A percentile compares a stretch with the other conserved stretches of the same genome.
Evolutionary conservation across 2,113 vertebrate genomes (phyloP).

Genomic region (Pan troglodytes): NHGRI_mPanTro3-v2.1_pri NC_072408.2:83062001-83062500

Average conservation of each 20-base stretch:
- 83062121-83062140: too few relatives aligned
- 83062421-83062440: background rate
- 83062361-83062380: background rate
- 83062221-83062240: background rate
- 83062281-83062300: background rate
- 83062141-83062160: background rate
- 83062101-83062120: background rate
- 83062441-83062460: background rate
- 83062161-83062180: too few relatives aligned
- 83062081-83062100: background rate
- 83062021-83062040: background rate
- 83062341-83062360: background rate
- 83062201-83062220: too few relatives aligned
- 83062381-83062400: background rate
- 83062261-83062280: background rate
- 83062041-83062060: background rate
- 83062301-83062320: background rate
- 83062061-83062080: background rate
- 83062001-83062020: background rate
- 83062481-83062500: background rate
- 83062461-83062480: background rate
- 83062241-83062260: background rate
- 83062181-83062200: too few relatives aligned
- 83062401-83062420: background rate
- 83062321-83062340: background rate